Base-by-base conservation (phyloP, 2,113 vertebrate genomes). In the Xiphophorus hellerii region DNA sequence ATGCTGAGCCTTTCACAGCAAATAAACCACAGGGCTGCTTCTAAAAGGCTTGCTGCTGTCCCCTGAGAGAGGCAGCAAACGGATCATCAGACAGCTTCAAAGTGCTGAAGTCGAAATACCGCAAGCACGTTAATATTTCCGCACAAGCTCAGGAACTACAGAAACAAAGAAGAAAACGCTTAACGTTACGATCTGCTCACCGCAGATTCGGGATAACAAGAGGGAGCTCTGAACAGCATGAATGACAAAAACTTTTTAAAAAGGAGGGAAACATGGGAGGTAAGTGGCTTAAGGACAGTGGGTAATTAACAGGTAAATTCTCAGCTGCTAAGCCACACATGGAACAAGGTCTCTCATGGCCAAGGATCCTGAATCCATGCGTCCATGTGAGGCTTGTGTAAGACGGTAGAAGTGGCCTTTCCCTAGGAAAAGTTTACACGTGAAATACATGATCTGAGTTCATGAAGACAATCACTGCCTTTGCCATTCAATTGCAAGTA, bases 21-120 rank as follows among this genome's bases (percentile, higher is more conserved):
- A 84, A 78, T 63, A 71, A 77, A 72, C 11, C 33, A 37, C 35
- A n/a, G 58, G 77, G 83, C 75, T 62, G 44, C 0, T 61, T 77
- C 82, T 75, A 66, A 79, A 82, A 81, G 72, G 44, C 66, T 14
- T 67, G 76, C 61, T 71, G 54, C 5, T 3, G 42, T 72, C 80
- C 66, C 74, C 71, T 0, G 10, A 68, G 83, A 67, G 37, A 65
- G 60, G 68, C 62, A 48, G 54, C 64, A 37, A 4, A 71, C 28
- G 71, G 68, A 87, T 80, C 77, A 69, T 83, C 69, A 71, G 69
- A 54, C 76, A 17, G 63, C 74, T 87, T 87, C 77, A 89, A 87
- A 84, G 71, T 44, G 68, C 76, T 10, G 71, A 54, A 13, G 67
- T 70, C 28, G 22, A 22, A 74, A 78, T 15, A 44, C 42, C 42